These are phyloP conservation scores for Callocephalon fimbriatum DNA, from an alignment of 2,113 vertebrate species.

Conservation along the genomic window DNA sequence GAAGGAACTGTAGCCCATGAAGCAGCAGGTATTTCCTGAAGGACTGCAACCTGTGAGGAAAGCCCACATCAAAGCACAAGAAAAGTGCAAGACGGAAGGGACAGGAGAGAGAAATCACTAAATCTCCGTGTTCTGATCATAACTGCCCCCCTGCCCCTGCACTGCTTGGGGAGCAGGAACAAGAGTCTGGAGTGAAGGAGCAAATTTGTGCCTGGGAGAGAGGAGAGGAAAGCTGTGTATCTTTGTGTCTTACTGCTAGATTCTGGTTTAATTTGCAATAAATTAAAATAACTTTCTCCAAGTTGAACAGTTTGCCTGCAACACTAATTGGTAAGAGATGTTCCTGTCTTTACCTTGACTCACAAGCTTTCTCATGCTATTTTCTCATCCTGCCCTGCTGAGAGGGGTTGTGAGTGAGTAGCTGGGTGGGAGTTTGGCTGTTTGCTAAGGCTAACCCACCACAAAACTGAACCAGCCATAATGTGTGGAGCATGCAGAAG, in stretches of 20 bases:
- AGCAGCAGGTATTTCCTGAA: not conserved
- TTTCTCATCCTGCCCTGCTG: not conserved
- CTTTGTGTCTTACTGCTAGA: not conserved
- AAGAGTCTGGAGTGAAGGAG: not conserved
- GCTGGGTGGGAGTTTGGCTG: not conserved
- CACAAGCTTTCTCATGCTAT: not conserved
- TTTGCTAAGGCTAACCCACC: not conserved
- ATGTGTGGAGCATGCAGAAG: not conserved
- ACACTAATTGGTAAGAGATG: not conserved
- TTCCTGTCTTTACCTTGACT: not conserved
- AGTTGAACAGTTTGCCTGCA: not conserved
- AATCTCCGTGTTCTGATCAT: accelerated
- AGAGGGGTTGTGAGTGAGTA: not conserved
- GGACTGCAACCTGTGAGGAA: not conserved
- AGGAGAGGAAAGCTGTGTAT: not conserved
- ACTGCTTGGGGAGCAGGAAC: not conserved
- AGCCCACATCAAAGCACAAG: not conserved
- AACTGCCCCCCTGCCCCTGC: accelerated
- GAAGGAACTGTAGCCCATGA: not conserved
- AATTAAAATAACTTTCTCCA: not conserved
- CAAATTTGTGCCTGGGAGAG: not conserved
- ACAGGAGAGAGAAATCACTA: not conserved
- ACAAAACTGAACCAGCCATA: not conserved
- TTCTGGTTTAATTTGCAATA: not conserved
- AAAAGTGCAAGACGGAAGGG: not conserved